Base-by-base conservation (phyloP, 2,113 vertebrate species). In the Amphiprion percula region DNA sequence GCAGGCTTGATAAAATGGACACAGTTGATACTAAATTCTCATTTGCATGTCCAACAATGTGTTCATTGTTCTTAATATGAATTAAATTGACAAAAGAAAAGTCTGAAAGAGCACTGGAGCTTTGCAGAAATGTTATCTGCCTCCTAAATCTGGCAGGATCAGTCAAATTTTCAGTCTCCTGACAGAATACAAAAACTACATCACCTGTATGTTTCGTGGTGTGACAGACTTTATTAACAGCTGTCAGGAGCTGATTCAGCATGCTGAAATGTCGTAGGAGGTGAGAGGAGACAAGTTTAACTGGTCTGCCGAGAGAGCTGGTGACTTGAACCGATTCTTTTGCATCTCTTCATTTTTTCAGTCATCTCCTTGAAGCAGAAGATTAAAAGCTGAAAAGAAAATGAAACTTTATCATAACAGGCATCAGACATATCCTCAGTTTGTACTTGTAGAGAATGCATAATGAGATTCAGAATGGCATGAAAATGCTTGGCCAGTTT, bases 1-100 rank as follows among this genome's bases (percentile, higher is more conserved):
- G 71, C 50, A 21, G 52, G 26, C 10, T 33, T 19, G 21, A 67
- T 70, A 37, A 67, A 68, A 76, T 10, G 14, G 52, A 61, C 12
- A 30, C 16, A 56, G n/a, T 26, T 85, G 21, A 41, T 74, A 47
- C 64, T 52, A 79, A 76, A 69, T 44, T 60, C 44, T 74, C 46
- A 77, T 84, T 76, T 70, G 68, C 52, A 9, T 62, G 53, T 74
- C 26, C 12, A 69, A 55, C 44, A 62, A 9, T 21, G 26, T 50
- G 14, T 61, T 68, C 9, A 5, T 59, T 72, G 47, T 41, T 77
- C n/a, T 59, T 59, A 63, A 50, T 72, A 5, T 50, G 30, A 59
- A 7, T 52, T 55, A 11, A 65, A 58, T 15, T 65, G 10, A 6
- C 24, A 26, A 37, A 59, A 60, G n/a, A 15, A 26, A 61, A 24